A percentile compares a stretch with the other conserved stretches of the same genome.
Evolutionary conservation across 2,797 vertebrate species (phyloP).

Genomic region (Anabacerthia variegaticeps): DNA sequence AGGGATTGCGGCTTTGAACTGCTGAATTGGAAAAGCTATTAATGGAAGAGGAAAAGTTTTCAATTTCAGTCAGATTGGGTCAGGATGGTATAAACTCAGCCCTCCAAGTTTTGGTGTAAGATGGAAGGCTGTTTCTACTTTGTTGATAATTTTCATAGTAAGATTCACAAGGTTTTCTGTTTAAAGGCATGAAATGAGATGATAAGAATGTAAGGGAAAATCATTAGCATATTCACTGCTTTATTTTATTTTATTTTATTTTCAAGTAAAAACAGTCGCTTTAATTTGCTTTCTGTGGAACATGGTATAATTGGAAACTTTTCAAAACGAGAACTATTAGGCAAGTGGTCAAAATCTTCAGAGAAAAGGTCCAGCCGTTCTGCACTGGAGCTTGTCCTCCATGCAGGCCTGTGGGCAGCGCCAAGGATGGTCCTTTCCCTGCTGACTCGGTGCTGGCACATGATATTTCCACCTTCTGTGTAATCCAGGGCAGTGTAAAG

Average conservation of each 20-base stretch:
- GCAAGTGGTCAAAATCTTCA: constrained; percentile 29
- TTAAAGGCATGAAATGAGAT: constrained; percentile 62
- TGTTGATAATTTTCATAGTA: constrained; percentile 43
- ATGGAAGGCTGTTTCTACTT: constrained; percentile 44
- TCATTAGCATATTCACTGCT: constrained; percentile 9
- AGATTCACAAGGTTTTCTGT: constrained; percentile 56
- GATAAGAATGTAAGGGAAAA: constrained; percentile 53
- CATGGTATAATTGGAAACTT: constrained; percentile 16
- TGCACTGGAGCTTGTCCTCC: neutral
- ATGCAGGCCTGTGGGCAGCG: neutral
- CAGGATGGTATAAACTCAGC: constrained; percentile 41
- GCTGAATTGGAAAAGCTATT: constrained; percentile 52
- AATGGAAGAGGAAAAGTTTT: constrained; percentile 49
- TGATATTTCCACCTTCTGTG: neutral
- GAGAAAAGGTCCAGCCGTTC: neutral
- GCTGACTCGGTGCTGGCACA: accelerated
- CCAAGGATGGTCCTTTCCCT: neutral
- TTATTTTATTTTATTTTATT: neutral
- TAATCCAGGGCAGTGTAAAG: neutral
- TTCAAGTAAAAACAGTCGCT: constrained; percentile 25
- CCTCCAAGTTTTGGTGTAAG: constrained; percentile 41
- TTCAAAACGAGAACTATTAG: constrained; percentile 10
- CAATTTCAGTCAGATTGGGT: constrained; percentile 49
- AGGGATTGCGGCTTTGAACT: constrained; percentile 55
- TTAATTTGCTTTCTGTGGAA: constrained; percentile 48